Base-by-base conservation (phyloP, 2,888 invertebrate species). In the Dendrolimus pini region DNA sequence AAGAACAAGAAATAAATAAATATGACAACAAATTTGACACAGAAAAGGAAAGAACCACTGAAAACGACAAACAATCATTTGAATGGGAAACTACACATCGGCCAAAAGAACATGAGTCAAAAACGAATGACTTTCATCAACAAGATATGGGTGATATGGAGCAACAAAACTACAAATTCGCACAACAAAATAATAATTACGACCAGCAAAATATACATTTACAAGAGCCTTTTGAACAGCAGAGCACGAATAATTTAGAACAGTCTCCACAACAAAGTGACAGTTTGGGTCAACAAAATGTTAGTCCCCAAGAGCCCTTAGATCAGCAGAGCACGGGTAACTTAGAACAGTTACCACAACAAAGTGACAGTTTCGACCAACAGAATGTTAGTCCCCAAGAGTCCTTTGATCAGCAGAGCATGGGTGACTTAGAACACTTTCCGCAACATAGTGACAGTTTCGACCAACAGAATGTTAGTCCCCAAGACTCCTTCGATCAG, bases 131-230 rank as follows among this genome's bases (percentile, higher is more conserved):
- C 2, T 42, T 42, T 10, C 1, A 42, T 7, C 54, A 55, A 54
- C 59, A 54, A 58, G n/a, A n/a, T n/a, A n/a, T n/a, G n/a, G n/a
- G n/a, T n/a, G 60, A 58, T 41, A 7, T 14, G 9, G 56, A 61
- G 9, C 59, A 57, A 41, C 58, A 61, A 53, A 59, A 56, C 56
- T 53, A 60, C 41, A 56, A 58, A 18, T 59, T 59, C 47, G 41
- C 41, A 6, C 54, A 56, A 54, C 56, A 57, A 53, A 55, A 54
- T 8, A 53, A 53, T 60, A 57, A 62, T 56, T 57, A 59, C 55
- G 47, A 65, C 30, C 52, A 67, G 61, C 56, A 62, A 56, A 56
- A 58, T 52, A 12, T 59, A 55, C 54, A 65, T 60, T 52, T 53
- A 53, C 13, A 54, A 14, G 6, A 30, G 30, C 7, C 30, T 13